Evolutionary conservation across 2,797 vertebrate species (phyloP).

Genomic region (Anguilla obscura): DNA sequence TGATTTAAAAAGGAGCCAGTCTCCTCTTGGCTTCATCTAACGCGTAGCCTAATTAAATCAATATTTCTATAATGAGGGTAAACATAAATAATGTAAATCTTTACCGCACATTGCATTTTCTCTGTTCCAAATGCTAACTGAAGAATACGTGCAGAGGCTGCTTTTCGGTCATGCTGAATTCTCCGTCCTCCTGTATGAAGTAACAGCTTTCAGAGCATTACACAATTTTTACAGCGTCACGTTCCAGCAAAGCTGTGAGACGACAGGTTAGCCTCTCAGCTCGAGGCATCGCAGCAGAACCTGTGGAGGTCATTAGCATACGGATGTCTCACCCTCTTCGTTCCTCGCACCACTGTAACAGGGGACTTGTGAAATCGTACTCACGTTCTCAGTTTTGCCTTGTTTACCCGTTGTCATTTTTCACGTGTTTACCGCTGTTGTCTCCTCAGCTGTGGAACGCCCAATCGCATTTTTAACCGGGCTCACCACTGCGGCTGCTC

Average conservation of each 20-base stretch:
- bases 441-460: neutral
- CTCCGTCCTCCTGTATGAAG: neutral
- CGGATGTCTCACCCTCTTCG: neutral
- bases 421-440: too few relatives aligned
- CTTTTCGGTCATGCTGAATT: neutral
- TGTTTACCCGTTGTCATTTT: neutral
- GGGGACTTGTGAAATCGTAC: neutral
- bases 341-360: neutral
- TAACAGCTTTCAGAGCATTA: neutral
- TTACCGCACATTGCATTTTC: neutral
- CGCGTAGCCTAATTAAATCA: conserved; percentile 3
- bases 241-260: neutral
- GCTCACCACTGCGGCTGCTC: too few relatives aligned
- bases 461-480: too few relatives aligned
- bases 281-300: neutral
- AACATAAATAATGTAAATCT: neutral
- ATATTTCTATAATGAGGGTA: neutral
- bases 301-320: neutral
- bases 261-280: neutral
- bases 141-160: neutral
- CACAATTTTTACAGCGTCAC: neutral
- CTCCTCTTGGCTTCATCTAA: neutral
- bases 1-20: neutral
- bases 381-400: neutral
- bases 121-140: neutral